A percentile compares a stretch with the other conserved stretches of the same genome.
These are phyloP conservation scores for Danio choprae DNA, from an alignment of 2,797 vertebrate genomes.

Conservation along the genomic window DNA sequence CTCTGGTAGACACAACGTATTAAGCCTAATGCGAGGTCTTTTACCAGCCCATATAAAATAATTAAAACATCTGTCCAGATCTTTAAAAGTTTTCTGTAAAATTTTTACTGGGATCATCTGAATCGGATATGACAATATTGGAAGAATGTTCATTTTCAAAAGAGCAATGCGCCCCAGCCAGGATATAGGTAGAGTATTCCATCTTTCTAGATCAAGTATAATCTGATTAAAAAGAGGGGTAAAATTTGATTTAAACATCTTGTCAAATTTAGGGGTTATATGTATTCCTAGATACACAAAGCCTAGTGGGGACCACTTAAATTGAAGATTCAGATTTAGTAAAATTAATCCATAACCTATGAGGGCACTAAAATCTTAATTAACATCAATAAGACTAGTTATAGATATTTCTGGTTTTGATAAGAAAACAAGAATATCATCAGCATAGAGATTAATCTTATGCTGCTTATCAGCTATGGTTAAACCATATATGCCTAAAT, in stretches of 20 bases:
- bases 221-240: slow-evolving; percentile 23
- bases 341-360: slow-evolving; percentile 27
- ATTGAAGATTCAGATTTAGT: slow-evolving; percentile 37
- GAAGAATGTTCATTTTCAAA: slow-evolving; percentile 42
- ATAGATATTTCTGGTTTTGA: slow-evolving; percentile 19
- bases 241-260: too few relatives aligned
- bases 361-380: slow-evolving; percentile 22
- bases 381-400: background rate
- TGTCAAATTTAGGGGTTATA: background rate
- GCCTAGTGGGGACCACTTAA: slow-evolving; percentile 17
- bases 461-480: background rate
- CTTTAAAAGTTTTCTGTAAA: slow-evolving; percentile 11
- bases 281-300: slow-evolving; percentile 30
- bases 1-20: background rate
- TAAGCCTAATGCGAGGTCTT: background rate
- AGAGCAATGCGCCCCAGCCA: slow-evolving; percentile 26
- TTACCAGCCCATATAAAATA: slow-evolving; percentile 24
- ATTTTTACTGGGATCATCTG: slow-evolving; percentile 40
- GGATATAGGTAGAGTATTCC: background rate
- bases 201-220: slow-evolving; percentile 5
- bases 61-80: slow-evolving; percentile 10
- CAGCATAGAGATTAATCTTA: slow-evolving; percentile 38
- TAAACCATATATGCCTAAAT: slow-evolving; percentile 1
- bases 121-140: slow-evolving; percentile 21
- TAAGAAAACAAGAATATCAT: slow-evolving; percentile 28